Evolutionary conservation across 1,140 invertebrate species (phyloP).

Genomic region (Maniola jurtina): DNA sequence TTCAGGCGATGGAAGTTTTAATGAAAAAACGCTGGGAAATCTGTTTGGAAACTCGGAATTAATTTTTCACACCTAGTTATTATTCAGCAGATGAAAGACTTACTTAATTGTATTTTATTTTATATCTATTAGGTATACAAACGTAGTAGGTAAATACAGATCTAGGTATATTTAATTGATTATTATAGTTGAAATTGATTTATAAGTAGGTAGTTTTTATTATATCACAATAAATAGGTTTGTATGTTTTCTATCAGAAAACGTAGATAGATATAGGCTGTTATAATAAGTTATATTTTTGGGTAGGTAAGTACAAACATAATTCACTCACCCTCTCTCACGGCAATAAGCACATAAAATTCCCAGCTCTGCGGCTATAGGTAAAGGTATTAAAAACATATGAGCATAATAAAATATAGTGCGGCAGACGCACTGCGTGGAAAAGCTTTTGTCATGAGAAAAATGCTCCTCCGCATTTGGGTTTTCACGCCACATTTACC

Average conservation of each 20-base stretch:
- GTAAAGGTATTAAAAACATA: conserved; percentile 3
- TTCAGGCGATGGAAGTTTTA: conserved; percentile 17
- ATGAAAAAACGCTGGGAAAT: not conserved
- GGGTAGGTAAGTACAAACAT: too few relatives aligned
- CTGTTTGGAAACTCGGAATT: not conserved
- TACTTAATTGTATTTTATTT: too few relatives aligned
- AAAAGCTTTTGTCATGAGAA: conserved; percentile 66
- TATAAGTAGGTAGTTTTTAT: too few relatives aligned
- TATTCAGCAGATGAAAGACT: not conserved
- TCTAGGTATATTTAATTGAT: too few relatives aligned
- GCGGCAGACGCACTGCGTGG: conserved; percentile 46
- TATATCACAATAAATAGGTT: too few relatives aligned
- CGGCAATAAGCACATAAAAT: too few relatives aligned
- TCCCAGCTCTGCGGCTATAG: not conserved
- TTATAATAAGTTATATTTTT: too few relatives aligned
- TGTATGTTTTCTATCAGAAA: too few relatives aligned
- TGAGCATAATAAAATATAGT: conserved; percentile 26
- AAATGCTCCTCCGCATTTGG: conserved; percentile 60
- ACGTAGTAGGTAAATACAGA: too few relatives aligned
- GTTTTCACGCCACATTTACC: conserved; percentile 70
- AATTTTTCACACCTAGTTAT: not conserved
- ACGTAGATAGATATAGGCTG: too few relatives aligned
- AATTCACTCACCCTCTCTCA: too few relatives aligned
- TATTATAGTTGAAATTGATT: too few relatives aligned
- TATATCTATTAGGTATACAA: not conserved